Conservation (phyloP, 2,797 vertebrate genomes). For the Eulemur coronatus region DNA sequence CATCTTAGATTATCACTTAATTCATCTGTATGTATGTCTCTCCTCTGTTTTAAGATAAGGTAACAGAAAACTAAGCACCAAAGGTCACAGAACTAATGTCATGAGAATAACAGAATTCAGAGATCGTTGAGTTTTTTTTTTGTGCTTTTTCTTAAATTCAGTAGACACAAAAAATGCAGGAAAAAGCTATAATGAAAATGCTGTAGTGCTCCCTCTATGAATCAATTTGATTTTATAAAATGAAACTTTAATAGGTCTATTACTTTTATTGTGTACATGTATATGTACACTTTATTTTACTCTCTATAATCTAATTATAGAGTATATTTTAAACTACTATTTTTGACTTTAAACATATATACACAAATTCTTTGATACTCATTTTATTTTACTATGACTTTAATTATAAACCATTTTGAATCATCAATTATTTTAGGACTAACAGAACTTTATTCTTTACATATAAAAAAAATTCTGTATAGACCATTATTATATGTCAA, state of each 20-base stretch:
- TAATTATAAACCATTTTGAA: neutral
- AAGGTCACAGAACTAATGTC: neutral
- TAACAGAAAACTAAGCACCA: neutral
- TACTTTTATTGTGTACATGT: neutral
- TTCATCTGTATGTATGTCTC: neutral
- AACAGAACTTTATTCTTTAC: neutral
- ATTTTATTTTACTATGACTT: conserved; percentile 21
- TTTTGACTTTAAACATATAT: neutral
- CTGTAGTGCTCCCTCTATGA: neutral
- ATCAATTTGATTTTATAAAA: neutral
- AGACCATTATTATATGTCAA: neutral
- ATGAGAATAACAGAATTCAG: neutral
- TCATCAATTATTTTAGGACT: neutral
- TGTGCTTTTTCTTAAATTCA: neutral
- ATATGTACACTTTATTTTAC: neutral
- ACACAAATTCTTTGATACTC: neutral
- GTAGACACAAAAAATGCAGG: neutral
- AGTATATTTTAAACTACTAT: neutral
- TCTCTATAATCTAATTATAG: neutral
- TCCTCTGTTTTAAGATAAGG: neutral
- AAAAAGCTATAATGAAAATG: neutral
- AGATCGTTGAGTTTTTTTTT: neutral
- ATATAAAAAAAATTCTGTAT: neutral
- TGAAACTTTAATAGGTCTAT: neutral
- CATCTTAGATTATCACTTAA: neutral